Conservation (phyloP, 2,797 vertebrate species). For the Chelmon rostratus region DNA sequence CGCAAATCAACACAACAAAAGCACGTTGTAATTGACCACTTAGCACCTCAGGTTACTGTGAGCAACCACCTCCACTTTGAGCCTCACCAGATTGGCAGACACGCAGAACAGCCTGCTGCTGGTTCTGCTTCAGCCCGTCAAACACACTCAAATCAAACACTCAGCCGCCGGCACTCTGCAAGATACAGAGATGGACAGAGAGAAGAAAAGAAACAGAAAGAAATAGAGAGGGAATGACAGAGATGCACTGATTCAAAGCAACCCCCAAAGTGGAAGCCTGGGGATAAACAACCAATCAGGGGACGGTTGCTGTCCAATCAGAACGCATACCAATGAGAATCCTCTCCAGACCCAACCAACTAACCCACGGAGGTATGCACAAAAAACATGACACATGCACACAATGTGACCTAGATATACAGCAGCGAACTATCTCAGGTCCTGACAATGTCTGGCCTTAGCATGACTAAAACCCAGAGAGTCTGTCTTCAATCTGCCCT, state of each 20-base stretch:
- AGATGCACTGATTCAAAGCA: constrained; percentile 70
- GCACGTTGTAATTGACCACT: constrained; percentile 39
- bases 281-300: constrained; percentile 77
- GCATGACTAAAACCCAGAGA: constrained; percentile 43
- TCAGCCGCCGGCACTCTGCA: constrained; percentile 57
- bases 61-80: constrained; percentile 49
- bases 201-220: constrained; percentile 56
- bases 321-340: constrained; percentile 74
- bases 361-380: constrained; percentile 54
- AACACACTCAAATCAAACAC: constrained; percentile 79
- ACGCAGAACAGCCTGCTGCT: constrained; percentile 67
- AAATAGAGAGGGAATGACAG: constrained; percentile 49
- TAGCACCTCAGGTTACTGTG: constrained; percentile 57
- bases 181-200: constrained; percentile 60
- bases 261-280: constrained; percentile 62
- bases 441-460: constrained; percentile 52
- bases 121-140: constrained; percentile 79
- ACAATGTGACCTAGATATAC: constrained; percentile 59
- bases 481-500: constrained; percentile 63
- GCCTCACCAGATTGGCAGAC: constrained; percentile 42
- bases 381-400: constrained; percentile 57
- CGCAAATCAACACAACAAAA: constrained; percentile 22
- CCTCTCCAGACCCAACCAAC: constrained; percentile 64
- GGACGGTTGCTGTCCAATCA: constrained; percentile 69
- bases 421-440: constrained; percentile 59